phyloP scores from a whole-genome alignment of 2,113 vertebrate genomes.

The Mus spicilegus region DNA sequence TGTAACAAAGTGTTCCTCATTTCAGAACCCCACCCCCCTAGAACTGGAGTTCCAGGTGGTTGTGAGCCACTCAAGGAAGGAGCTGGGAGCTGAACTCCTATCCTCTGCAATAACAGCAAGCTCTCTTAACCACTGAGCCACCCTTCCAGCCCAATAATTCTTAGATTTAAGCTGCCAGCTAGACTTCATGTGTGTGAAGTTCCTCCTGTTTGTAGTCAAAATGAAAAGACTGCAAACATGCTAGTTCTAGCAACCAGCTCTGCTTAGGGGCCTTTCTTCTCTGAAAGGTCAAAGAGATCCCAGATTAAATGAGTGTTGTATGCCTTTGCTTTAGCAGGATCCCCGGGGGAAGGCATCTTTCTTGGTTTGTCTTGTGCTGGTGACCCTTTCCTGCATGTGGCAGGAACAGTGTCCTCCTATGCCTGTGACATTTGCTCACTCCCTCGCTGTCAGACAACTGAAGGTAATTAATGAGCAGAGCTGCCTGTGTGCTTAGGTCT shows the following conservation, averaged over 20 bases:
- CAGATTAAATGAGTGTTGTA: neutral
- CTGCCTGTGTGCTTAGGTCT: neutral
- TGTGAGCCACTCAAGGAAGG: neutral
- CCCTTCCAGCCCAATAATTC: neutral
- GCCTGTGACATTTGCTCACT: conserved; percentile 65
- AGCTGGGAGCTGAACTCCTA: neutral
- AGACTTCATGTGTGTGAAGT: neutral
- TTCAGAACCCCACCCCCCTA: neutral
- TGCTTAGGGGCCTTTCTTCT: neutral
- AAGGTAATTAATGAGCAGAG: conserved; percentile 71
- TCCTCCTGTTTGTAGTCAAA: neutral
- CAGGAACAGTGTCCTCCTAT: conserved; percentile 55
- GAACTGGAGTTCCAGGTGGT: neutral
- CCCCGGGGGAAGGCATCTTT: conserved; percentile 56
- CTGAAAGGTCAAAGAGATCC: neutral
- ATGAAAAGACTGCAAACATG: neutral
- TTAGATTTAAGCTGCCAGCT: neutral
- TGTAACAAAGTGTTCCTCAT: neutral
- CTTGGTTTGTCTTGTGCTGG: conserved; percentile 26
- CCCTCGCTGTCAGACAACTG: conserved; percentile 65
- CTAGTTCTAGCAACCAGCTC: neutral
- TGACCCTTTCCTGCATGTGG: conserved; percentile 72
- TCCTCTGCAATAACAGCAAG: neutral
- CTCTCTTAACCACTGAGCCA: neutral
- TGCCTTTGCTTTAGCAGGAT: neutral